phyloP scores from a whole-genome alignment of 2,113 vertebrate species.

The Hippoglossus stenolepis region DNA sequence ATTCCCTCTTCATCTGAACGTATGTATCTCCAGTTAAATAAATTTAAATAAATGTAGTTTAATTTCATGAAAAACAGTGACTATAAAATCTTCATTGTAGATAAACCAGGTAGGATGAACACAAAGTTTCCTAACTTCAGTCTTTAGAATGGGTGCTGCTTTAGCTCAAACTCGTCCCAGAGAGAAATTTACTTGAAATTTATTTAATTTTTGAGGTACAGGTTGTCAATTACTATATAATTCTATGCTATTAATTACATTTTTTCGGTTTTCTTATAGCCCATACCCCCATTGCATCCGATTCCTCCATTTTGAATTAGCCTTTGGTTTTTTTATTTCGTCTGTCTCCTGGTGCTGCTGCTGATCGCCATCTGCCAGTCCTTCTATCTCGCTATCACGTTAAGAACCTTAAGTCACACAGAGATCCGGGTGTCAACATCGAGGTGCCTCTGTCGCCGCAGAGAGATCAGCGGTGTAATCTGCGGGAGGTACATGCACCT shows the following conservation, averaged over 20 bases:
- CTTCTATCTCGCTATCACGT: slow-evolving; percentile 35
- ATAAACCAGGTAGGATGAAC: too few relatives aligned
- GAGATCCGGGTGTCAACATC: slow-evolving; percentile 57
- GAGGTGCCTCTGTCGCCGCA: slow-evolving; percentile 64
- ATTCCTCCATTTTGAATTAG: neutral
- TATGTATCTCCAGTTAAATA: too few relatives aligned
- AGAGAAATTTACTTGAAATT: neutral
- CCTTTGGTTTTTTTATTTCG: neutral
- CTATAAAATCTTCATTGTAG: too few relatives aligned
- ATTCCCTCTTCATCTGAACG: too few relatives aligned
- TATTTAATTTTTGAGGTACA: too few relatives aligned
- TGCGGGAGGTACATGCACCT: slow-evolving; percentile 70
- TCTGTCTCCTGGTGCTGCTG: slow-evolving; percentile 4
- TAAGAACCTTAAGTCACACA: slow-evolving; percentile 57
- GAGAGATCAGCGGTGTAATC: slow-evolving; percentile 70
- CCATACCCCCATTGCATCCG: neutral
- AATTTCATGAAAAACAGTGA: too few relatives aligned
- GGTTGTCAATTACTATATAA: neutral
- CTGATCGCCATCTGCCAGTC: slow-evolving; percentile 47
- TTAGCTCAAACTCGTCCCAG: neutral
- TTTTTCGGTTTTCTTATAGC: neutral
- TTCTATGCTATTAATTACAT: neutral
- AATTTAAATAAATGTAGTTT: too few relatives aligned
- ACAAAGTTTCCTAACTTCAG: too few relatives aligned
- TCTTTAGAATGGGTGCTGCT: too few relatives aligned